Evolutionary conservation across 2,888 invertebrate species (phyloP).

Genomic region (Perizoma flavofasciatum): DNA sequence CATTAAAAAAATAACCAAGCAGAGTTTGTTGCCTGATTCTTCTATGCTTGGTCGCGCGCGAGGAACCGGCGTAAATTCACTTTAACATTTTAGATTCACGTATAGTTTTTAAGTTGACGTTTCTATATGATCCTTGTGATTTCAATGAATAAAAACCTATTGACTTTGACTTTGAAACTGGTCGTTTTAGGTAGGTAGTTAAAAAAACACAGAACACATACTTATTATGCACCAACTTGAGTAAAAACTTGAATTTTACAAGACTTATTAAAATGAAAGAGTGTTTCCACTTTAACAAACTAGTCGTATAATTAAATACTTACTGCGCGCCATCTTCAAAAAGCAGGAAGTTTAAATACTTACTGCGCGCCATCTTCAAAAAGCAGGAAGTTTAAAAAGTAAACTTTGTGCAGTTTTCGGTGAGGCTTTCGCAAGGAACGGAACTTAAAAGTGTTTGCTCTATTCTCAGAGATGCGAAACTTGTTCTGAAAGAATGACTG

Average conservation of each 20-base stretch:
- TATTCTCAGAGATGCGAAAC: constrained; percentile 1
- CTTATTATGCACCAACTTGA: too few species aligned
- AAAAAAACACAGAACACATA: too few species aligned
- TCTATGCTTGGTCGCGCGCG: too few species aligned
- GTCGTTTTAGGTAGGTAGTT: too few species aligned
- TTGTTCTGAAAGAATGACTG: not conserved
- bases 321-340: constrained; percentile 42
- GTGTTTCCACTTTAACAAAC: constrained; percentile 39
- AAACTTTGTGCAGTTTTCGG: constrained; percentile 47
- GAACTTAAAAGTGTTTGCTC: constrained; percentile 21
- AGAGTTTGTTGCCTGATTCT: too few species aligned
- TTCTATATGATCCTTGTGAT: too few species aligned
- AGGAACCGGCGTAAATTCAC: too few species aligned
- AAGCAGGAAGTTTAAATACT: constrained; percentile 51
- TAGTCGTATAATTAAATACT: constrained; percentile 35
- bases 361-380: constrained; percentile 42
- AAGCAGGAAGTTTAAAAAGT: constrained; percentile 49
- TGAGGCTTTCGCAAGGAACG: constrained; percentile 27
- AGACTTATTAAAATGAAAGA: constrained; percentile 48
- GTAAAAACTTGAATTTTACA: constrained; percentile 29
- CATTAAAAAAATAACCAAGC: too few species aligned
- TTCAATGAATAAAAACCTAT: too few species aligned
- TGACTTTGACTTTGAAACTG: too few species aligned
- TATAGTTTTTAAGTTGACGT: too few species aligned
- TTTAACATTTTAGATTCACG: too few species aligned